Evolutionary conservation across 2,113 vertebrate genomes (phyloP).

Genomic region (Catagonus wagneri): DNA sequence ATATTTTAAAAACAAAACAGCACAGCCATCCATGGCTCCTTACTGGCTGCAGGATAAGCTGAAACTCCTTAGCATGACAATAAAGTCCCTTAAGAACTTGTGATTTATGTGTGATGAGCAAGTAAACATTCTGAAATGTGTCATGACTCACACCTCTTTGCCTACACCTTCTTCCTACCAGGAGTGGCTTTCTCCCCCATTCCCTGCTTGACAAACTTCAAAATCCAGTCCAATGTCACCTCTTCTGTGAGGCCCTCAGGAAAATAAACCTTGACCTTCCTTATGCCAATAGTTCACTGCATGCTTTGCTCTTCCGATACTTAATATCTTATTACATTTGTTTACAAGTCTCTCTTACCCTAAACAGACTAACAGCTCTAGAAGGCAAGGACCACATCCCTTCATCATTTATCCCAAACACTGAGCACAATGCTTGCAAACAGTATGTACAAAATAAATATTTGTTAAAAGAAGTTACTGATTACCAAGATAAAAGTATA

Average conservation of each 20-base stretch:
- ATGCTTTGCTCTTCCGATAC: conserved; percentile 8
- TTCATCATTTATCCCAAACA: conserved; percentile 30
- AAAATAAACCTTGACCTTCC: conserved; percentile 30
- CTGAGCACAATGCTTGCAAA: background rate
- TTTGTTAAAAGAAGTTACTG: conserved; percentile 29
- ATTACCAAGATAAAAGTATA: background rate
- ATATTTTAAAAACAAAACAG: conserved; percentile 31
- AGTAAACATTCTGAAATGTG: background rate
- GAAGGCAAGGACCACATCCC: background rate
- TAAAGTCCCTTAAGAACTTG: background rate
- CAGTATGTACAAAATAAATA: background rate
- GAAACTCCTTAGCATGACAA: background rate
- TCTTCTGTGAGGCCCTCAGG: background rate
- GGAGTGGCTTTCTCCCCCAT: background rate
- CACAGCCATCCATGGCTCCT: background rate
- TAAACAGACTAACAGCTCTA: background rate
- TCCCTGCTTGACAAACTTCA: background rate
- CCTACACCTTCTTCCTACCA: background rate
- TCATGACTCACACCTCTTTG: background rate
- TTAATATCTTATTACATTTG: background rate
- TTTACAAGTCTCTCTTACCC: background rate
- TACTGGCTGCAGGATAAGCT: background rate
- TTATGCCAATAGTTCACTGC: background rate
- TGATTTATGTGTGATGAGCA: background rate
- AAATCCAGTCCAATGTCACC: background rate